Evolutionary conservation across 2,888 invertebrate species (phyloP).

Genomic region (Drosophila merina): DNA sequence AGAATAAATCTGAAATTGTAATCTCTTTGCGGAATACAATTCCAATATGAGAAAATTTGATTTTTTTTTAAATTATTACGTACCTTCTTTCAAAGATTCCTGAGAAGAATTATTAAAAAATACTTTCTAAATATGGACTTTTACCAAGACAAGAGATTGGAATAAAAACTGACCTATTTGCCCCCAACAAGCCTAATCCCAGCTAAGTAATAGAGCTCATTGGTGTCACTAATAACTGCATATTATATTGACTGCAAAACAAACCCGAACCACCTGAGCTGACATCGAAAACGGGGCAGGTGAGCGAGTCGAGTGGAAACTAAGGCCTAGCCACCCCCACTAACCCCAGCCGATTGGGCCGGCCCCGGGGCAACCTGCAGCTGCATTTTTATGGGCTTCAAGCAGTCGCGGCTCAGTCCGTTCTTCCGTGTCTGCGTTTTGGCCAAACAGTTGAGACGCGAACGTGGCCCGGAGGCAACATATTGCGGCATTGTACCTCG

Average conservation of each 20-base stretch:
- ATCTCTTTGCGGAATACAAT: background rate
- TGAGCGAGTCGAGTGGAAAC: slow-evolving; percentile 26
- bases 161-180: slow-evolving; percentile 20
- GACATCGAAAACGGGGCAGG: slow-evolving; percentile 1
- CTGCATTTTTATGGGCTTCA: slow-evolving; percentile 78
- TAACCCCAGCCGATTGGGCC: slow-evolving; percentile 27
- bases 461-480: slow-evolving; percentile 45
- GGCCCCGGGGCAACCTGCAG: slow-evolving; percentile 34
- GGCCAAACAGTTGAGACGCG: slow-evolving; percentile 59
- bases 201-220: slow-evolving; percentile 27
- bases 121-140: no score
- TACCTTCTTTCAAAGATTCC: no score
- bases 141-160: background rate
- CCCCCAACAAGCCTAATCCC: slow-evolving; percentile 9
- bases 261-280: slow-evolving; percentile 22
- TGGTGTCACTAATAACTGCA: slow-evolving; percentile 66
- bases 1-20: background rate
- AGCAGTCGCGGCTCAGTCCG: slow-evolving; percentile 34
- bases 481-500: slow-evolving; percentile 7
- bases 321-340: slow-evolving; percentile 35
- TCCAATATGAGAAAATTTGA: background rate
- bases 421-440: slow-evolving; percentile 14
- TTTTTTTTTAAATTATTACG: background rate
- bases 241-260: slow-evolving; percentile 71
- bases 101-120: no score